Percentiles rank a stretch among this genome's conserved stretches.
Conservation (phyloP, 2,888 invertebrate species). For the Enchytraeus crypticus region DNA sequence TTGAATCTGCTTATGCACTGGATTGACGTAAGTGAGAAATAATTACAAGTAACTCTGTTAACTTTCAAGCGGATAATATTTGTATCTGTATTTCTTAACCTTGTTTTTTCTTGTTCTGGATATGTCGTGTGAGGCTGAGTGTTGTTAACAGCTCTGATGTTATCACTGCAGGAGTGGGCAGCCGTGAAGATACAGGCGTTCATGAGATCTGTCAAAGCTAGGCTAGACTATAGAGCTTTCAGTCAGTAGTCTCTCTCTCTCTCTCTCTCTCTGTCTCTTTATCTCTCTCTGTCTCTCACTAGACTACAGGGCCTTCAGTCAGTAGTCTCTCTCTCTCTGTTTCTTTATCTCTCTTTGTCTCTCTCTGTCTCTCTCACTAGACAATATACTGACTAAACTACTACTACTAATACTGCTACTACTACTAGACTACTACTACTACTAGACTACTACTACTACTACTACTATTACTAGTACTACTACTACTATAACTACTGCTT, state of each 20-base stretch:
- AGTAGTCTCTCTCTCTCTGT: not conserved
- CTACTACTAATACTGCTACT: no score
- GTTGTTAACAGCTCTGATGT: not conserved
- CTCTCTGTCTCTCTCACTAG: no score
- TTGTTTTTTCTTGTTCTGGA: no score
- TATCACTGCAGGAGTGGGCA: slow-evolving; percentile 33
- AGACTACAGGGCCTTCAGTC: no score
- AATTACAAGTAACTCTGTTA: not conserved
- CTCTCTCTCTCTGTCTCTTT: not conserved
- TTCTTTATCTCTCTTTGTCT: not conserved
- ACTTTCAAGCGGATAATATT: no score
- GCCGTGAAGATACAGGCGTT: slow-evolving; percentile 59
- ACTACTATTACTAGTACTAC: not conserved
- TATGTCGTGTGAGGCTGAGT: not conserved
- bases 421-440: no score
- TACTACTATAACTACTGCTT: no score
- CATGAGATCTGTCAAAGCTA: slow-evolving; percentile 60
- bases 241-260: slow-evolving; percentile 32
- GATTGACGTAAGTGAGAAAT: not conserved
- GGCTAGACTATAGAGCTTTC: slow-evolving; percentile 57
- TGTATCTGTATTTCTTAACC: no score
- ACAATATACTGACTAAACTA: no score
- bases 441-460: no score
- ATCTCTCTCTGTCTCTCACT: not conserved
- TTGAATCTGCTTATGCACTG: no score